phyloP scores from a whole-genome alignment of 37 sponge, comb jelly and placozoan species.

The Halichondria panicea region DNA sequence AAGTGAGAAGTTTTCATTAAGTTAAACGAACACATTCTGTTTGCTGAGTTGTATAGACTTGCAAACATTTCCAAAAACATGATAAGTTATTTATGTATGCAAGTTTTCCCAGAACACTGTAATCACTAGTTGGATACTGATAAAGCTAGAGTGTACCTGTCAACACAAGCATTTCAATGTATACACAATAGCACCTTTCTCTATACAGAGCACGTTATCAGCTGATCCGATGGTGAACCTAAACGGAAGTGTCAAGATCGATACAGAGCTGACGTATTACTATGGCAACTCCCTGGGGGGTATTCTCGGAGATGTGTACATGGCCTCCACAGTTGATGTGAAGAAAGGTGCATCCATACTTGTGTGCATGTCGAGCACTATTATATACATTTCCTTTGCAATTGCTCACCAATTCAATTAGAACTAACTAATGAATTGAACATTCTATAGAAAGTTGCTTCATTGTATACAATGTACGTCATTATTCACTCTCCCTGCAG shows the following conservation, averaged over 20 bases:
- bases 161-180: neutral
- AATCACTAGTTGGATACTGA: neutral
- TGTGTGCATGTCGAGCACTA: too few relatives aligned
- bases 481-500: constrained; percentile 10
- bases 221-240: constrained; percentile 27
- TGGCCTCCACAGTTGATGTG: constrained; percentile 72
- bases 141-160: neutral
- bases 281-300: constrained; percentile 88
- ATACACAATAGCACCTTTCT: too few relatives aligned
- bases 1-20: too few relatives aligned
- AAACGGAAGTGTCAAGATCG: constrained; percentile 23
- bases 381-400: too few relatives aligned
- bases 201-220: constrained; percentile 1
- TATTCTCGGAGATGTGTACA: constrained; percentile 74
- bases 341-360: constrained; percentile 47
- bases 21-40: neutral
- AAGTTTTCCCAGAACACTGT: neutral
- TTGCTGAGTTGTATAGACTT: neutral
- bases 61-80: neutral
- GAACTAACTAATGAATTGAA: too few relatives aligned
- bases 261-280: constrained; percentile 31
- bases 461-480: too few relatives aligned
- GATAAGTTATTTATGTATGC: neutral
- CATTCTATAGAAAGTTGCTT: too few relatives aligned
- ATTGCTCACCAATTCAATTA: too few relatives aligned